Base-by-base conservation (phyloP, 1,140 invertebrate genomes). In the Charaxes varanes region DNA sequence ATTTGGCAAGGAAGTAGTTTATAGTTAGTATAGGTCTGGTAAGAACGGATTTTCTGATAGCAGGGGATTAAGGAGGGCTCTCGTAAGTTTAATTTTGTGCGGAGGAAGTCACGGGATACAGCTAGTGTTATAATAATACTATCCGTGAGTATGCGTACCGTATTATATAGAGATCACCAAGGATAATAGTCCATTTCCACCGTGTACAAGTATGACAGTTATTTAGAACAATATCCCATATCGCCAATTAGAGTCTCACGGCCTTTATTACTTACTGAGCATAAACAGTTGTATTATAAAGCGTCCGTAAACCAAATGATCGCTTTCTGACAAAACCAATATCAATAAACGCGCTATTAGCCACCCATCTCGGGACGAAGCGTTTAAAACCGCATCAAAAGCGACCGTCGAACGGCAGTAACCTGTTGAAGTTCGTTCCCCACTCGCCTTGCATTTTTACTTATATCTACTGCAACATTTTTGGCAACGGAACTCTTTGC, bases 261-360 rank as follows among this genome's bases (percentile, higher is more conserved):
- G 27, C 16, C 23, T 17, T 38, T 38, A 38, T 30, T 30, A 13
- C 22, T 23, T 27, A 15, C 34, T 14, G 15, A n/a, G 12, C 18
- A 24, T 17, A 19, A 38, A 12, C 22, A 23, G 22, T 38, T 22
- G 43, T 34, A 31, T 17, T 43, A 43, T 50, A 31, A 37, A 24
- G 17, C 8, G 18, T 10, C 34, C 34, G 21, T 50, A 53, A 58
- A 50, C 31, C 28, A 41, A 30, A 21, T 42, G 50, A 63, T 46
- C 38, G 24, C 23, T 43, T 53, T 48, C 43, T 52, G 55, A 53
- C 51, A 58, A 56, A 63, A 53, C 62, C 56, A 54, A 72, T 69
- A 62, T 48, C 40, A 41, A 69, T 72, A 62, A 72, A 69, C 58
- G 53, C 34, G 36, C 53, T 41, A 66, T 62, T 60, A 69, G 50